phyloP scores from a whole-genome alignment of 2,113 vertebrate species.

The Pollachius pollachius region DNA sequence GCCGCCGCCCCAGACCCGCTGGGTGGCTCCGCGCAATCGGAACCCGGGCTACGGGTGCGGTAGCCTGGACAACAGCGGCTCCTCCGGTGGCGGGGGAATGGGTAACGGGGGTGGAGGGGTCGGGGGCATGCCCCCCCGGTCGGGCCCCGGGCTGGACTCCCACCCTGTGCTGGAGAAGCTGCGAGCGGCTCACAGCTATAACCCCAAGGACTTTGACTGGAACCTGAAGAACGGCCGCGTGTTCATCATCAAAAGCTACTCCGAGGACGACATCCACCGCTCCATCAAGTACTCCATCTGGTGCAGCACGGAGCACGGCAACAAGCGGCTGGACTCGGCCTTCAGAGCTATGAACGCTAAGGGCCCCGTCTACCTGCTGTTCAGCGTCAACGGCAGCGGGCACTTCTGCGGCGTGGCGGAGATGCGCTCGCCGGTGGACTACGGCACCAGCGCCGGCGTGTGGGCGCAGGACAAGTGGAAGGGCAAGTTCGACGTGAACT shows the following conservation, averaged over 20 bases:
- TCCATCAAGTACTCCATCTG: conserved; percentile 99
- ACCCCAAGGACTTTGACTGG: conserved; percentile 97
- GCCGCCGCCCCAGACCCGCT: conserved; percentile 83
- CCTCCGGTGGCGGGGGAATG: conserved; percentile 63
- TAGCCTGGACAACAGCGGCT: conserved; percentile 74
- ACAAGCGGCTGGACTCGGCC: conserved; percentile 92
- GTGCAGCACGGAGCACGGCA: conserved; percentile 97
- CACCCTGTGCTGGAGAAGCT: conserved; percentile 94
- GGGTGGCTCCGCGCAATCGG: conserved; percentile 91
- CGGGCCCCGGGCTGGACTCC: conserved; percentile 70
- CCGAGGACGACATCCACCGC: conserved; percentile 96
- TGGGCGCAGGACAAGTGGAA: conserved; percentile 99
- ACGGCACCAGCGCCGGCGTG: conserved; percentile 94
- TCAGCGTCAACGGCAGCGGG: conserved; percentile 97
- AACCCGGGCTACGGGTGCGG: conserved; percentile 81
- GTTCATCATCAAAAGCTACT: conserved; percentile 99
- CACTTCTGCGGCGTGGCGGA: conserved; percentile 98
- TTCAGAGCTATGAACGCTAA: conserved; percentile 86
- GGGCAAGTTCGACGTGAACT: conserved; percentile 97
- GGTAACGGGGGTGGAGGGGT: conserved; percentile 53
- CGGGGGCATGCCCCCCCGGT: conserved; percentile 25
- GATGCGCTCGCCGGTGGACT: conserved; percentile 98
- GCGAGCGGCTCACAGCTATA: conserved; percentile 94
- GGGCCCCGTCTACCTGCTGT: conserved; percentile 93
- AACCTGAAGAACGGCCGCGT: conserved; percentile 91